Base-by-base conservation (phyloP, 2,797 vertebrate species). In the Anguilla anguilla region DNA sequence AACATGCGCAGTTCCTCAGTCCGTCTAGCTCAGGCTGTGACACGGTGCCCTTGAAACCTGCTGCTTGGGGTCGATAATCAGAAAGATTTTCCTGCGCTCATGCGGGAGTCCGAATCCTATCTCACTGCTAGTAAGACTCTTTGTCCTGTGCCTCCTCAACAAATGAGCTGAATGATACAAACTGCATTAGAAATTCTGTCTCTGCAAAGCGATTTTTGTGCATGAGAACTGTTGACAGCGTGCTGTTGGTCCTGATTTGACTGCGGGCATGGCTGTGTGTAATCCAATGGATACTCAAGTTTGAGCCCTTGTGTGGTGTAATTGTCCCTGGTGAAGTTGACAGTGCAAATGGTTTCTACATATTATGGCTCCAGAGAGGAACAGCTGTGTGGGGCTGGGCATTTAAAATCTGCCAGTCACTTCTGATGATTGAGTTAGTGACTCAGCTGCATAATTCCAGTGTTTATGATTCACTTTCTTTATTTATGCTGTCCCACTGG, bases 21-120 rank as follows among this genome's bases (percentile, higher is more conserved):
- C 46, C 10, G 28, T 49, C 46, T 25, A 51, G 79, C 43, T 82
- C 79, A 49, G 22, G 22, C 11, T 51, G 25, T 82, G 43, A 49
- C 79, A 82, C 43, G 6, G 22, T 82, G 79, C 46, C 79, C 79
- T 82, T 49, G 79, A 82, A 82, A 82, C 43, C 79, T 82, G 79
- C 46, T 51, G 79, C 17, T 51, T 82, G 79, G 43, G 79, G 46
- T 51, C 11, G 10, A 22, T 51, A 82, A 51, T 82, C 79, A 82
- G 43, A n/a, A n/a, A 82, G 79, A 82, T 10, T 51, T 82, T 25
- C 19, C 79, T n/a, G 79, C 19, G n/a, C 39, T 82, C 46, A 51
- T 1, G 22, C 13, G 25, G 22, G 79, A 82, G 19, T 25, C 79
- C 15, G 6, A 4, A 51, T 51, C 43, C 43, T 2, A 25, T 82